These are phyloP conservation scores for Drosophila anceps DNA, from an alignment of 2,888 invertebrate species.

Conservation along the genomic window DNA sequence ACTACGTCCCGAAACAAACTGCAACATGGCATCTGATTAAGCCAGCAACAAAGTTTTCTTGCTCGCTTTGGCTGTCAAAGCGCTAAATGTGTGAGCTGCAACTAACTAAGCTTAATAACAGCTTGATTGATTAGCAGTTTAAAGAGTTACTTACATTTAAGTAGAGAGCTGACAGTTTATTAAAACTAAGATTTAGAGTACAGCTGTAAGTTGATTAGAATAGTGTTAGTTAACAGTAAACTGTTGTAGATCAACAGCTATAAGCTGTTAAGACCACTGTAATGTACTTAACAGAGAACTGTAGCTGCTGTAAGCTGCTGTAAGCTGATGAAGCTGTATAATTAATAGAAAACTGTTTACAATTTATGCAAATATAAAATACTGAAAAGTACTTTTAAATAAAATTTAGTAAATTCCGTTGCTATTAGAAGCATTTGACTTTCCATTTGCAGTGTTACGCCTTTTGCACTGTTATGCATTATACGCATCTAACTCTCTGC, in stretches of 20 bases:
- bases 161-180: not conserved
- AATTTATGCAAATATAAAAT: too few species aligned
- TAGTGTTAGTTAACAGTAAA: not conserved
- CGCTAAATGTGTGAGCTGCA: not conserved
- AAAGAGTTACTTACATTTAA: not conserved
- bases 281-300: not conserved
- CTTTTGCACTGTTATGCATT: not conserved
- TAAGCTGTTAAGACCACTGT: not conserved
- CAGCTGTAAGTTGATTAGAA: not conserved
- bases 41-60: conserved; percentile 5
- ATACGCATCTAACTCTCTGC: not conserved
- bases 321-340: too few species aligned
- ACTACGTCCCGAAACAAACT: conserved; percentile 4
- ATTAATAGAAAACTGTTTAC: too few species aligned
- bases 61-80: conserved; percentile 1
- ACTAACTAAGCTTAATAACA: not conserved
- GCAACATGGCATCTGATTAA: conserved; percentile 26
- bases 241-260: not conserved
- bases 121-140: not conserved
- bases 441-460: not conserved
- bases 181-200: not conserved
- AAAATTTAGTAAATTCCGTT: too few species aligned
- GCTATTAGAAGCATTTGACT: not conserved
- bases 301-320: not conserved
- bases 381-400: too few species aligned